Percentiles rank a stretch among this genome's conserved stretches.
Evolutionary conservation across 2,888 invertebrate genomes (phyloP).

Genomic region (Suillia variegata): DNA sequence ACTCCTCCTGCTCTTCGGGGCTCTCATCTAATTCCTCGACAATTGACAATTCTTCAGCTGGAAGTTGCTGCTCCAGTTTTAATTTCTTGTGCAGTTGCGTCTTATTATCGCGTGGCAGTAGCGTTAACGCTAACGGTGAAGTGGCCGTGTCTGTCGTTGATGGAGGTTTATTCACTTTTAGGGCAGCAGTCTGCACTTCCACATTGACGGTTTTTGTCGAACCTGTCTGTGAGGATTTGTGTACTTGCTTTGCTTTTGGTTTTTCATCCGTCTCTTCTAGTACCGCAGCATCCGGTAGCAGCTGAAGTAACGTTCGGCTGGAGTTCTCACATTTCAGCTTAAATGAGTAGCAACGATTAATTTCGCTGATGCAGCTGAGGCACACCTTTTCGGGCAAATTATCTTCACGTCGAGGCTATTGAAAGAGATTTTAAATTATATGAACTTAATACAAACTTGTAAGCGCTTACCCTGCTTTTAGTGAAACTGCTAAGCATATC

Average conservation of each 20-base stretch:
- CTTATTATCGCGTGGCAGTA: neutral
- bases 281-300: constrained; percentile 46
- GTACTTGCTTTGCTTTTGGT: constrained; percentile 21
- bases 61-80: too few species aligned
- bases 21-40: too few species aligned
- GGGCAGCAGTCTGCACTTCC: constrained; percentile 33
- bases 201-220: too few species aligned
- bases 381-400: constrained; percentile 59
- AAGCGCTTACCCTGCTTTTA: constrained; percentile 39
- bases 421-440: neutral
- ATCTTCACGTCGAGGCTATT: constrained; percentile 51
- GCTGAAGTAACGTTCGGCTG: constrained; percentile 52
- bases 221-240: constrained; percentile 32
- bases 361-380: constrained; percentile 56
- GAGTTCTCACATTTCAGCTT: constrained; percentile 60
- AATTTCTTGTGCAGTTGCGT: neutral
- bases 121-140: neutral
- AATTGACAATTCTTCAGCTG: too few species aligned
- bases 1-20: neutral
- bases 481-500: constrained; percentile 53
- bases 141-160: constrained; percentile 1
- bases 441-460: neutral
- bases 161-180: constrained; percentile 1
- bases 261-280: constrained; percentile 33
- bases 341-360: constrained; percentile 58